phyloP scores from a whole-genome alignment of 2,797 vertebrate species.

The Thunnus albacares region DNA sequence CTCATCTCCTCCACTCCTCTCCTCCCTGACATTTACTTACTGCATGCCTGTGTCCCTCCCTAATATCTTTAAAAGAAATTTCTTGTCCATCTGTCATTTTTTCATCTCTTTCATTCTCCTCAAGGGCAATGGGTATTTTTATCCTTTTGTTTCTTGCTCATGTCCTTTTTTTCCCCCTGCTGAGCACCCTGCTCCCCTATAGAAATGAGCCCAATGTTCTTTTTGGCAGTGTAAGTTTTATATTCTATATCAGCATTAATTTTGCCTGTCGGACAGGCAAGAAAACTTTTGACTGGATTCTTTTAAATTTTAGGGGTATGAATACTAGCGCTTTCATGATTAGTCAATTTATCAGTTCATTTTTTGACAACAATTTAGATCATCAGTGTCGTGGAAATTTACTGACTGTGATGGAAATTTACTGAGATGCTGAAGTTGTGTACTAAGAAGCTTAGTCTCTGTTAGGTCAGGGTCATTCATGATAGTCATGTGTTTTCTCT shows the following conservation, averaged over 20 bases:
- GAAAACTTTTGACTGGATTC: slow-evolving; percentile 4
- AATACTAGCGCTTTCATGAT: background rate
- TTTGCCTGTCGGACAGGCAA: background rate
- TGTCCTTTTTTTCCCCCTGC: slow-evolving; percentile 31
- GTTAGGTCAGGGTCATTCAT: background rate
- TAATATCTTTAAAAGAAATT: slow-evolving; percentile 78
- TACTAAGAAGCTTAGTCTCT: background rate
- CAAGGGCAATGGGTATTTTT: slow-evolving; percentile 71
- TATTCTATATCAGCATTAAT: slow-evolving; percentile 29
- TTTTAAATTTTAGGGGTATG: background rate
- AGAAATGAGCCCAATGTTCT: slow-evolving; percentile 29
- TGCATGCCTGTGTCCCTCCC: slow-evolving; percentile 63
- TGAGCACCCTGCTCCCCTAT: slow-evolving; percentile 41
- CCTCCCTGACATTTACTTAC: slow-evolving; percentile 79
- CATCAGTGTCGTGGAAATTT: background rate
- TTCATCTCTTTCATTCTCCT: slow-evolving; percentile 71
- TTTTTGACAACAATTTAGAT: background rate
- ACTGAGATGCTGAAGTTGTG: no score
- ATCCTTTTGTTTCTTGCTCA: slow-evolving; percentile 50
- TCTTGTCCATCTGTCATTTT: slow-evolving; percentile 79
- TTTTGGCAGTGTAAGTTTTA: slow-evolving; percentile 39
- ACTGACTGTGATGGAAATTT: background rate
- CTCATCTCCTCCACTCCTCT: slow-evolving; percentile 67
- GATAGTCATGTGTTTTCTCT: background rate
- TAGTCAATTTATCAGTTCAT: background rate